Conservation (phyloP, 2,888 invertebrate genomes). For the Sinohyriopsis cumingii region DNA sequence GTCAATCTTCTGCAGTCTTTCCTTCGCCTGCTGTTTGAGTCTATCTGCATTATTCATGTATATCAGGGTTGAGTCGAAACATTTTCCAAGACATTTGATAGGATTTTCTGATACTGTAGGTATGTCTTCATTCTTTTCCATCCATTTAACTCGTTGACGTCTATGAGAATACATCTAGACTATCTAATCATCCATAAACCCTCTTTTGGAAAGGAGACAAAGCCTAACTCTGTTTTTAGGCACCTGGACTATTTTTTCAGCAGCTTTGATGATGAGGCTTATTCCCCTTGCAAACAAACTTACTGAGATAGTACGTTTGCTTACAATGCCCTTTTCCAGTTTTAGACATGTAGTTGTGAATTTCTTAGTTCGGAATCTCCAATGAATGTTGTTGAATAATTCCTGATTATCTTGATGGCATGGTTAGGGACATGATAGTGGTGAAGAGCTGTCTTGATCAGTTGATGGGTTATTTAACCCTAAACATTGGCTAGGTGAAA, state of each 20-base stretch:
- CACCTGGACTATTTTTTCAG: constrained; percentile 10
- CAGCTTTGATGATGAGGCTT: constrained; percentile 14
- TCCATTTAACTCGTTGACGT: background rate
- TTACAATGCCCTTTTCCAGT: constrained; percentile 13
- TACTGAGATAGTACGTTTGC: constrained; percentile 21
- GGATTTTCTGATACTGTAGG: too few relatives aligned
- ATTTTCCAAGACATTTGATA: too few relatives aligned
- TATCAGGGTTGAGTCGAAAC: too few relatives aligned
- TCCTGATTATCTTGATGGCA: constrained; percentile 2
- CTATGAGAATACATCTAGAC: background rate
- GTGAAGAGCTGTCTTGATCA: constrained; percentile 1
- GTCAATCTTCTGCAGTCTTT: too few relatives aligned
- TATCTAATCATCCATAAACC: constrained; percentile 17
- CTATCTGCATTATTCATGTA: too few relatives aligned
- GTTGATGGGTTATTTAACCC: constrained; percentile 1
- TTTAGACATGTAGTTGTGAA: constrained; percentile 4
- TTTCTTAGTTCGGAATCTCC: too few relatives aligned
- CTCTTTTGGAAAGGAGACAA: constrained; percentile 6
- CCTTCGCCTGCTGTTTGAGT: too few relatives aligned
- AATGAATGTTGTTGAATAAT: background rate
- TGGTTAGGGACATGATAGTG: constrained; percentile 8
- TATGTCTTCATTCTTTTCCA: too few relatives aligned
- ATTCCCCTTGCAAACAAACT: constrained; percentile 20
- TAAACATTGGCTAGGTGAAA: constrained; percentile 10
- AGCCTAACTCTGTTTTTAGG: constrained; percentile 4